Conservation (phyloP, 2,888 invertebrate genomes). For the Ennomos quercinarius region DNA sequence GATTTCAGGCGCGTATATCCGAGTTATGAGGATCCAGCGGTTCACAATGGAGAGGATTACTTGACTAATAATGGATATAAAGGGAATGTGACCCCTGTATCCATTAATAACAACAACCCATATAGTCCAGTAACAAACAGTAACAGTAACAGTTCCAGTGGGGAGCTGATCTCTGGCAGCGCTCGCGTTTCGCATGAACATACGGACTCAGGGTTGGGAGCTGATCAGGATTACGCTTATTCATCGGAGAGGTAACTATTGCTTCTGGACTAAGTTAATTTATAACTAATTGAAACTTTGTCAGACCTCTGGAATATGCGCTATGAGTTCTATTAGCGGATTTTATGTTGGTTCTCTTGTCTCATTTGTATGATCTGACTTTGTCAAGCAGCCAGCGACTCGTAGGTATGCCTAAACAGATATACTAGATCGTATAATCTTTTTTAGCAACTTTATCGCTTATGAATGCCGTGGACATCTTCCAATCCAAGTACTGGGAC, state of each 20-base stretch:
- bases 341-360: too few relatives aligned
- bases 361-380: too few relatives aligned
- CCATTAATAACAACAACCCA: conserved; percentile 79
- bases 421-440: too few relatives aligned
- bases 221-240: conserved; percentile 91
- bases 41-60: conserved; percentile 69
- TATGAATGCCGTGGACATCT: too few relatives aligned
- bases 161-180: conserved; percentile 79
- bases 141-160: conserved; percentile 83
- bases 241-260: conserved; percentile 87
- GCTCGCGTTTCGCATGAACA: conserved; percentile 89
- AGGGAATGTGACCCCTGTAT: conserved; percentile 67
- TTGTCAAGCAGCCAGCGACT: too few relatives aligned
- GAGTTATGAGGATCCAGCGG: conserved; percentile 71
- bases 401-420: too few relatives aligned
- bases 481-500: too few relatives aligned
- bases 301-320: too few relatives aligned
- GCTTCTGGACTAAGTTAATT: too few relatives aligned
- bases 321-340: too few relatives aligned
- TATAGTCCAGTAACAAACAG: conserved; percentile 82
- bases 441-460: too few relatives aligned
- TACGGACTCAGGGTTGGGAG: conserved; percentile 91
- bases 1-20: conserved; percentile 76
- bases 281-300: too few relatives aligned
- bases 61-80: conserved; percentile 79